Percentiles rank a stretch among this genome's conserved stretches.
Evolutionary conservation across 2,113 vertebrate genomes (phyloP).

Genomic region (Columba janthina): DNA sequence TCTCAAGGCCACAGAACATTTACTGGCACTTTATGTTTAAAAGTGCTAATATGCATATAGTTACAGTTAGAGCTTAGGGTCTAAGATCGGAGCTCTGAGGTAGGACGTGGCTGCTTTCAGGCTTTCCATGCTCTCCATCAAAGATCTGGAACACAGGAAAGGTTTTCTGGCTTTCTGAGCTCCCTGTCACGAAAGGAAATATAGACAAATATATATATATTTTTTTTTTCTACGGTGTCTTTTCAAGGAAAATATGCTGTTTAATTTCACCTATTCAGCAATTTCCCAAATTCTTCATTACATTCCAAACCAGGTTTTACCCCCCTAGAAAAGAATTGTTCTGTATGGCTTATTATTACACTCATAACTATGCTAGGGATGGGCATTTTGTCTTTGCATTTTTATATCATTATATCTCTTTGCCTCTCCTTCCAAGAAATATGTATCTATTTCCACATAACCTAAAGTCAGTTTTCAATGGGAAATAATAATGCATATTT

Average conservation of each 20-base stretch:
- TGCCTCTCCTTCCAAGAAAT: neutral
- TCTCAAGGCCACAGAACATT: neutral
- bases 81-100: neutral
- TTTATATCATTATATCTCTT: neutral
- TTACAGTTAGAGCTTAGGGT: neutral
- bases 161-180: neutral
- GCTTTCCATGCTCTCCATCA: neutral
- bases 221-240: neutral
- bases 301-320: neutral
- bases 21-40: neutral
- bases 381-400: neutral
- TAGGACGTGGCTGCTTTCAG: neutral
- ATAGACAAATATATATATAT: rapidly evolving
- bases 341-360: neutral
- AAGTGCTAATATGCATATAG: neutral
- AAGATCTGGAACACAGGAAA: neutral
- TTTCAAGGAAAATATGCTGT: neutral
- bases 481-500: neutral
- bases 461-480: neutral
- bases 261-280: neutral
- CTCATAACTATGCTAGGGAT: neutral
- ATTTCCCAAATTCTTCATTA: neutral
- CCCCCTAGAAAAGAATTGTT: too few relatives aligned
- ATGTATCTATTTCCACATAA: neutral
- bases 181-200: neutral